Evolutionary conservation across 2,888 invertebrate species (phyloP), one percentile per base, ranked within the genome.

Genomic region (Eristalinus sepulchralis): DNA sequence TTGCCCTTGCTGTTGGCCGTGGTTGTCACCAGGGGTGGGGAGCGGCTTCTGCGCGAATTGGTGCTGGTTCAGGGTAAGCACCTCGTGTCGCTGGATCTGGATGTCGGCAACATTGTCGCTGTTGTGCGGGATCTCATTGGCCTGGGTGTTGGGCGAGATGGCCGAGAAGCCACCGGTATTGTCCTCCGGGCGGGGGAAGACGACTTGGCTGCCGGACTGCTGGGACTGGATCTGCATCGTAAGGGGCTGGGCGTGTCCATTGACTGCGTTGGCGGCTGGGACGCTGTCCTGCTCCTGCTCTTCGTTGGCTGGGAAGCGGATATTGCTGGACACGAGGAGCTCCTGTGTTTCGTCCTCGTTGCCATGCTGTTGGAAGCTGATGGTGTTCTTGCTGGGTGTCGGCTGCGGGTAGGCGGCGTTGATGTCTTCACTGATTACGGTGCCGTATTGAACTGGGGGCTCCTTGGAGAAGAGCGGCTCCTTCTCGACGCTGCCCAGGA

Each of bases 401-500:
- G 64, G 73, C 60, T 89, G 89, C 1, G 91, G 89, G 71, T 90
- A 88, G 20, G 87, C 82, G 8, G 89, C 89, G 22, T 89, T 90
- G 10, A 91, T 91, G 62, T 90, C 90, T 88, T 91, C 92, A 88
- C 89, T 92, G 27, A 91, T 91, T 6, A 91, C 92, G 1, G 91
- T 91, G 0, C 91, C 92, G 83, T 91, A 92, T 78, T 91, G 92
- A n/a, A 92, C 91, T 0, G 90, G 89, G 9, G 89, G 90, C 2
- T 91, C 91, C 78, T 91, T 91, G 0, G 90, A 88, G 67, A 93
- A 94, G 0, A 94, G 92, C 33, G 93, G 93, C 82, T 94, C 94
- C 76, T 94, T 94, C 34, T 94, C 90, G 0, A 94, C 92, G 1
- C 92, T 93, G 0, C 93, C 94, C 11, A 93, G 90, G 20, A 92